Percentiles rank a stretch among this genome's conserved stretches.
Conservation (phyloP, 2,888 invertebrate species). For the Andrena bucephala region DNA sequence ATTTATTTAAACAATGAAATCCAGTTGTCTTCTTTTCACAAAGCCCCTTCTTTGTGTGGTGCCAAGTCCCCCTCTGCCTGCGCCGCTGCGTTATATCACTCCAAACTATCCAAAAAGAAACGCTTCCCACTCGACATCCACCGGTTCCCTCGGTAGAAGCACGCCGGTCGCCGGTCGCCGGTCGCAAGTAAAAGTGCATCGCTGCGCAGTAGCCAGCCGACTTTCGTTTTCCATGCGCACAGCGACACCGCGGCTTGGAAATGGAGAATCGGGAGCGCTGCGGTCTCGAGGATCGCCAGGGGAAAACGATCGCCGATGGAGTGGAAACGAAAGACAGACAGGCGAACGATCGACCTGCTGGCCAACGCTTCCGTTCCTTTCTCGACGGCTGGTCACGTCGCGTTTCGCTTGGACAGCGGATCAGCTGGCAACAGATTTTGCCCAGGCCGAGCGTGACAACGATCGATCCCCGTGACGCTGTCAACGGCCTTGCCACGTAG, state of each 20-base stretch:
- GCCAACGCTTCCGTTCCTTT: constrained; percentile 6
- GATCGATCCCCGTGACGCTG: constrained; percentile 62
- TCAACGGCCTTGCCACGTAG: constrained; percentile 70
- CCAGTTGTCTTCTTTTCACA: no score
- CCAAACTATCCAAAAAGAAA: not conserved
- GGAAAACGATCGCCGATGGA: constrained; percentile 3
- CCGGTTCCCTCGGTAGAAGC: no score
- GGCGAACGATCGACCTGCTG: constrained; percentile 10
- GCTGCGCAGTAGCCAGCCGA: not conserved
- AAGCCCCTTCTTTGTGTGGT: no score
- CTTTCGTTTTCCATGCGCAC: constrained; percentile 24
- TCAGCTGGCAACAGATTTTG: constrained; percentile 65
- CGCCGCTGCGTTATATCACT: no score
- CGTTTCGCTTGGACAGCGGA: constrained; percentile 39
- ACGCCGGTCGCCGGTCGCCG: not conserved
- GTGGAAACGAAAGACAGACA: not conserved
- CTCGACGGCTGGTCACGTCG: not conserved
- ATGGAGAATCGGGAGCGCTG: not conserved
- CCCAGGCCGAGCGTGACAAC: constrained; percentile 64
- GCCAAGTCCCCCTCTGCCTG: no score
- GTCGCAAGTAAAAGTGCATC: constrained; percentile 27
- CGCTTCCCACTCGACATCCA: not conserved
- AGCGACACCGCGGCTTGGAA: constrained; percentile 2
- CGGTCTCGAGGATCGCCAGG: not conserved
- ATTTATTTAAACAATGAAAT: no score